Evolutionary conservation across 2,888 invertebrate genomes (phyloP), one percentile per base, ranked within the genome.

Genomic region (Drosophila infuscata): DNA sequence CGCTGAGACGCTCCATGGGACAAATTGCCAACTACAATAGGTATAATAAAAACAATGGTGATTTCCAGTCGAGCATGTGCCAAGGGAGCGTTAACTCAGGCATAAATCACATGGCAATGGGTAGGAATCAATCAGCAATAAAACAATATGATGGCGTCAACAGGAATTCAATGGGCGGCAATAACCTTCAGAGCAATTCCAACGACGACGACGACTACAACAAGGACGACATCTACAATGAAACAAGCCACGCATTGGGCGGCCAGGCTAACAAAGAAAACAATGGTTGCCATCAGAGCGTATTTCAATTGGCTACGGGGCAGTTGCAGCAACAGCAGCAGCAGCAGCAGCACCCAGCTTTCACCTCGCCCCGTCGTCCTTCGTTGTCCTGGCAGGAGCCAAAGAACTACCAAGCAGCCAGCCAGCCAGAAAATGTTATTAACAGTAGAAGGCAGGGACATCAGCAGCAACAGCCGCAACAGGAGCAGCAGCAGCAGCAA

Each of bases 81-180:
- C 67, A 61, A 32, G 72, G 66, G 46, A 74, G 63, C 49, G 53
- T 53, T 48, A 56, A 43, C n/a, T 53, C 65, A 56, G 81, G 77
- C 78, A 89, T 78, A 82, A 89, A 90, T 91, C 91, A 91, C 85
- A 91, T 86, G 76, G 57, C 82, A 83, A 74, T 76, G 70, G 66
- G 77, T 74, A 71, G 58, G 70, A 88, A 90, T 90, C 91, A 90
- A 91, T 91, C 89, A 83, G 78, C 74, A 81, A 68, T 79, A 64
- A 82, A 77, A 83, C 83, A 91, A 82, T 80, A 82, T 79, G 74
- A 79, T 70, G 77, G 68, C 69, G 64, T 54, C 54, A 74, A 67
- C 70, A 71, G 57, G 57, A 58, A 70, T 62, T 65, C 79, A 82
- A 74, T 67, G 67, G 79, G 46, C 3, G 65, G 63, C 63, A 78